These are phyloP conservation scores for Coturnix japonica DNA, from an alignment of 2,113 vertebrate species.

Conservation along the genomic window DNA sequence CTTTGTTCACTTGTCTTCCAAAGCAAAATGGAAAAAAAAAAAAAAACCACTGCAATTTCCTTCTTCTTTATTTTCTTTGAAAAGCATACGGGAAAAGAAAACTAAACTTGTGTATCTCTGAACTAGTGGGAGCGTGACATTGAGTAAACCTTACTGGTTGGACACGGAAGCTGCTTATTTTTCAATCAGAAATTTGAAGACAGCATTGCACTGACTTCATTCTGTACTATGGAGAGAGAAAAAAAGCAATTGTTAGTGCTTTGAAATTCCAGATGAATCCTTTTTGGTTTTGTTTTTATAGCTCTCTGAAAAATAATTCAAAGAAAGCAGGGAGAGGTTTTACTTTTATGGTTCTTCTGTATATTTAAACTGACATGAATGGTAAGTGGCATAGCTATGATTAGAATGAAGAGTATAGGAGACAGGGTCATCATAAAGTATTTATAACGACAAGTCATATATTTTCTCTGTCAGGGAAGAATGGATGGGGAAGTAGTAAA, in stretches of 20 bases:
- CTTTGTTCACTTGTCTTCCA: background rate
- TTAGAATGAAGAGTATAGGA: slow-evolving; percentile 47
- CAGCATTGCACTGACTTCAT: background rate
- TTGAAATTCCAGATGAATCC: slow-evolving; percentile 50
- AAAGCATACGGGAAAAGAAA: background rate
- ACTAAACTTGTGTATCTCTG: background rate
- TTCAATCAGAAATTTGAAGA: slow-evolving; percentile 24
- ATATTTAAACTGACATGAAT: slow-evolving; percentile 45
- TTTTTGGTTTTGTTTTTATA: slow-evolving; percentile 46
- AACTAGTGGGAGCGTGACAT: background rate
- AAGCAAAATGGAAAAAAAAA: background rate
- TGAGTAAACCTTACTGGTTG: background rate
- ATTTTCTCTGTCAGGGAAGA: slow-evolving; percentile 50
- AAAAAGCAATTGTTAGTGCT: background rate
- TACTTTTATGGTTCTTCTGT: slow-evolving; percentile 47
- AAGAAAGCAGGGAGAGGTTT: slow-evolving; percentile 6
- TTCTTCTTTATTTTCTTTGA: background rate
- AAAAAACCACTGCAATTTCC: background rate
- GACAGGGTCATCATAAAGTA: slow-evolving; percentile 67
- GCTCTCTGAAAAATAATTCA: slow-evolving; percentile 36
- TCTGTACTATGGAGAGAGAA: background rate
- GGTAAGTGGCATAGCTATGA: slow-evolving; percentile 57
- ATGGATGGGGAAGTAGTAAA: slow-evolving; percentile 44
- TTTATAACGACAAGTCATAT: slow-evolving; percentile 55
- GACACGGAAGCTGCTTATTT: slow-evolving; percentile 7